These are phyloP conservation scores for Ciona savignyi DNA, from an alignment of 23 tunicate species.

Conservation along the genomic window DNA sequence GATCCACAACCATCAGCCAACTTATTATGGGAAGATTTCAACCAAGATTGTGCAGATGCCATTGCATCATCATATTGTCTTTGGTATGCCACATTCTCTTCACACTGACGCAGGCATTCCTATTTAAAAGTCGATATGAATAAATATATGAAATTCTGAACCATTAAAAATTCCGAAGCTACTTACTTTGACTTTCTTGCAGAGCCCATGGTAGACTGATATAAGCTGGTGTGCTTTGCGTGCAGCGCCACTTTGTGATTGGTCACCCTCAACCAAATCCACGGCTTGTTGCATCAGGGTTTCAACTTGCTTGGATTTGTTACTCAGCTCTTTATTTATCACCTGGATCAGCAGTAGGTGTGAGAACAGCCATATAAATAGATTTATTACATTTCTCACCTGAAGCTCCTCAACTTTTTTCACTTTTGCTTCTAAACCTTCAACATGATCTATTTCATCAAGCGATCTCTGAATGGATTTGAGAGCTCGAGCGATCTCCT, in stretches of 20 bases:
- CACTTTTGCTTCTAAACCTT: slow-evolving; percentile 18
- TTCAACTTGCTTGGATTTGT: slow-evolving; percentile 62
- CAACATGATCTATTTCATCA: slow-evolving; percentile 1
- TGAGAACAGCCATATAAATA: too few species aligned
- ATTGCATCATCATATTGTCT: slow-evolving; percentile 56
- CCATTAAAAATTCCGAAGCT: too few species aligned
- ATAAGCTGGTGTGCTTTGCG: slow-evolving; percentile 78
- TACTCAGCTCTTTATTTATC: slow-evolving; percentile 28
- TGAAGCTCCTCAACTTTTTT: slow-evolving; percentile 14
- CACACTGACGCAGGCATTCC: slow-evolving; percentile 70
- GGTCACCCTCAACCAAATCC: slow-evolving; percentile 68
- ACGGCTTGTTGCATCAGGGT: slow-evolving; percentile 53
- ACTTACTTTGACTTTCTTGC: slow-evolving; percentile 76
- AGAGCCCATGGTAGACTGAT: slow-evolving; percentile 53
- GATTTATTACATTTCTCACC: slow-evolving; percentile 3
- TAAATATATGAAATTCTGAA: too few species aligned
- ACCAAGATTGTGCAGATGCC: slow-evolving; percentile 22
- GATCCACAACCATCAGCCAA: slow-evolving; percentile 30
- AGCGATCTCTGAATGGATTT: slow-evolving; percentile 26
- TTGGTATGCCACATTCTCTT: slow-evolving; percentile 47
- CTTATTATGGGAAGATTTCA: slow-evolving; percentile 25
- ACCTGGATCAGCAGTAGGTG: slow-evolving; percentile 29
- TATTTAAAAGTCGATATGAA: too few species aligned
- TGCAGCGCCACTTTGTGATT: slow-evolving; percentile 43
- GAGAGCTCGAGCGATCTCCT: slow-evolving; percentile 34